Evolutionary conservation across 2,797 vertebrate species (phyloP).

Genomic region (Bucorvus abyssinicus): DNA sequence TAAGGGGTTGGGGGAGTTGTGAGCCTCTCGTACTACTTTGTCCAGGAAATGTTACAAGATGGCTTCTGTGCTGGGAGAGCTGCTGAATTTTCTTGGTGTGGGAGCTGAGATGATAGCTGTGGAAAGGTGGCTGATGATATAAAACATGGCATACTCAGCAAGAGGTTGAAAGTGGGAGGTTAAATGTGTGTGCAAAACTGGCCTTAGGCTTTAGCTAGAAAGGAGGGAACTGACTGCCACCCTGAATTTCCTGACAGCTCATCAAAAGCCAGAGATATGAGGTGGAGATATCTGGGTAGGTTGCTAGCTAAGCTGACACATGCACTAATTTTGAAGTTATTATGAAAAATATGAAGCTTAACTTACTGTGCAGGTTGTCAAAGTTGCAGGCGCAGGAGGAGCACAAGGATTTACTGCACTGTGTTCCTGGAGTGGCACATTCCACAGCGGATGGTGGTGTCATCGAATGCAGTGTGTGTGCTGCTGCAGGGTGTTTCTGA

Average conservation of each 20-base stretch:
- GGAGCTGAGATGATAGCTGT: background rate
- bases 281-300: background rate
- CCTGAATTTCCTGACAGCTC: background rate
- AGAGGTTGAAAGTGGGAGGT: conserved; percentile 4
- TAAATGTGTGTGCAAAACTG: background rate
- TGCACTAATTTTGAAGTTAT: background rate
- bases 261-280: background rate
- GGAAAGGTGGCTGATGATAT: conserved; percentile 17
- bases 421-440: background rate
- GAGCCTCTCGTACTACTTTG: background rate
- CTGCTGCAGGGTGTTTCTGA: background rate
- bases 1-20: background rate
- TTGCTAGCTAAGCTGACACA: background rate
- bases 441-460: background rate
- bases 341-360: background rate
- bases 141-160: conserved; percentile 13
- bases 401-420: background rate
- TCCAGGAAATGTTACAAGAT: background rate
- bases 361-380: background rate
- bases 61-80: background rate
- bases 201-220: background rate
- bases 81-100: background rate
- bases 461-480: background rate
- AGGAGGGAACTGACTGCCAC: background rate
- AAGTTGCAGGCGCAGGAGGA: fast-evolving